A percentile compares a stretch with the other conserved stretches of the same genome.
phyloP scores from a whole-genome alignment of 2,888 invertebrate species.

The Hoplodrina ambigua region DNA sequence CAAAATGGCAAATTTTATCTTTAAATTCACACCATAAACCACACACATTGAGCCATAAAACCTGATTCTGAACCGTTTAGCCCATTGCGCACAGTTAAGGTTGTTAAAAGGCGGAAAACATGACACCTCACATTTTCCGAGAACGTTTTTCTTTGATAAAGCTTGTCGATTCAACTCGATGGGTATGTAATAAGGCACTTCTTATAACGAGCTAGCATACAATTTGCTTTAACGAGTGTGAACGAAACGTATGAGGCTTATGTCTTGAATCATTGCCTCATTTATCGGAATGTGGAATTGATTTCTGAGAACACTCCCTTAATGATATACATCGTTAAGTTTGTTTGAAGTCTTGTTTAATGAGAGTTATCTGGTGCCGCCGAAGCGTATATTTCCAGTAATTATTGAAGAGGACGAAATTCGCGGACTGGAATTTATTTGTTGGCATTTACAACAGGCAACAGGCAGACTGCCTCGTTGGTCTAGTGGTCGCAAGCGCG shows the following conservation, averaged over 20 bases:
- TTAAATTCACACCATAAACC: constrained; percentile 40
- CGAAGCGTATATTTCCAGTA: background rate
- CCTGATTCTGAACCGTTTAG: constrained; percentile 32
- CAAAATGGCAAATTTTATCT: constrained; percentile 27
- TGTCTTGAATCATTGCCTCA: constrained; percentile 55
- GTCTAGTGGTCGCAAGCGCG: too few species aligned
- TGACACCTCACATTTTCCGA: constrained; percentile 26
- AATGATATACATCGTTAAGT: constrained; percentile 29
- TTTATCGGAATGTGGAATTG: constrained; percentile 46
- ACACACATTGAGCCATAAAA: constrained; percentile 45
- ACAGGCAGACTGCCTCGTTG: too few species aligned
- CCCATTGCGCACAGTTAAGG: constrained; percentile 18
- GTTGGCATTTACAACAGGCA: background rate
- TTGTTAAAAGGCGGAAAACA: constrained; percentile 38
- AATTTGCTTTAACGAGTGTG: constrained; percentile 59
- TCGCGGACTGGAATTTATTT: background rate
- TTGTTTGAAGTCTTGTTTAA: constrained; percentile 25
- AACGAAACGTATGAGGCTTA: constrained; percentile 41
- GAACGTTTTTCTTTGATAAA: constrained; percentile 47
- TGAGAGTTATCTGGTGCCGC: constrained; percentile 7
- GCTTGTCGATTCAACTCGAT: constrained; percentile 49
- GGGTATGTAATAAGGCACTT: constrained; percentile 59
- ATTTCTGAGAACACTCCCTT: constrained; percentile 21
- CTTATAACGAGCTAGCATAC: constrained; percentile 52
- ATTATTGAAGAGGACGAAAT: background rate